phyloP scores from a whole-genome alignment of 2,113 vertebrate species.

The Jacana jacana region DNA sequence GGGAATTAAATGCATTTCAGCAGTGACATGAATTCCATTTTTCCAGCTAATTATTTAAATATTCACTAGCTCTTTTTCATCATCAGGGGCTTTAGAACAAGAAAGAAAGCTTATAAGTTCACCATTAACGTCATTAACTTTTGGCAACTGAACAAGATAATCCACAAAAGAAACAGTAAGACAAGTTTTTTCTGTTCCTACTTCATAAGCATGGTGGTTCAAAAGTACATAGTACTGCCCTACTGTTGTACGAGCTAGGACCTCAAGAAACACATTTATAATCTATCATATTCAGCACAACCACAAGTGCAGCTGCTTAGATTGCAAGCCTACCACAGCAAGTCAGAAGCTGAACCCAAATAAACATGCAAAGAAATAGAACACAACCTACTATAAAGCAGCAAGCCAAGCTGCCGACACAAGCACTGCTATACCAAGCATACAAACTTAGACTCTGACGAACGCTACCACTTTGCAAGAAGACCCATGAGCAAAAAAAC shows the following conservation, averaged over 20 bases:
- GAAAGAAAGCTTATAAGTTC: neutral
- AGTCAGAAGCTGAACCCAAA: neutral
- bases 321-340: neutral
- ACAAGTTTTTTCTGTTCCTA: neutral
- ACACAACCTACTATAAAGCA: neutral
- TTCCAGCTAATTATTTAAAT: neutral
- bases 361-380: rapidly evolving
- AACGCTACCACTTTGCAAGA: rapidly evolving
- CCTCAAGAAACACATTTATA: neutral
- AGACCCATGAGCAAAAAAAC: neutral
- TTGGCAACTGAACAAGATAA: neutral
- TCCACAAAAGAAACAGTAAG: neutral
- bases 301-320: neutral
- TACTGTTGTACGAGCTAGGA: rapidly evolving
- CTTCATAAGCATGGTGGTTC: neutral
- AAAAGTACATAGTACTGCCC: neutral
- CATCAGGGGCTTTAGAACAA: neutral
- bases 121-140: neutral
- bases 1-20: neutral
- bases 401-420: no score
- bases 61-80: neutral
- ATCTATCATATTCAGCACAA: neutral
- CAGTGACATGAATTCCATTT: neutral
- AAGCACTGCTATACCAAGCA: rapidly evolving
- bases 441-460: rapidly evolving